Base-by-base conservation (phyloP, 2,888 invertebrate genomes). In the Oligia fasciuncula region DNA sequence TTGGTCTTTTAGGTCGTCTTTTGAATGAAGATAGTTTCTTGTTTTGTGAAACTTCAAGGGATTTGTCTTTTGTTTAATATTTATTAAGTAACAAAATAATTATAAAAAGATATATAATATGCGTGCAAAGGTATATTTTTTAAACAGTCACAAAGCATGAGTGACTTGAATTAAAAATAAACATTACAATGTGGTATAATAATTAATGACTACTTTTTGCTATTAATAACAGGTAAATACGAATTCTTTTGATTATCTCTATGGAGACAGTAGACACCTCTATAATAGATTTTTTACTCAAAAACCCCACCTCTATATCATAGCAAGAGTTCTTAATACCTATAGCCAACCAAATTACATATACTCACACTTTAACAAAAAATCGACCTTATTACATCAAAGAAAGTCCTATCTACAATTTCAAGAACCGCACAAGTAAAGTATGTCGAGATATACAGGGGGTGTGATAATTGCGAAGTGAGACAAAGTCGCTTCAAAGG, bases 401-500 rank as follows among this genome's bases (percentile, higher is more conserved):
- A 66, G 79, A 79, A 88, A 90, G 81, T 83, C 65, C 51, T 43
- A 72, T 76, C 43, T 69, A 46, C n/a, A 76, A 76, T 71, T 69
- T 69, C 63, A 62, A 88, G 84, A 67, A 74, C 73, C 40, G 90
- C 82, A 90, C 76, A 84, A 77, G 60, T 86, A 93, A 90, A 73
- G 88, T 91, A 88, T 84, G 93, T 90, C 85, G 90, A 92, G 92
- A 93, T 93, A 92, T 89, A 94, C 92, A 95, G 93, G 95, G 96
- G 96, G 96, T 95, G 96, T 96, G 91, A 95, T 96, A 96, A 96
- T 96, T 96, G 94, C 94, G 91, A 92, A 93, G 93, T 92, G 96
- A 96, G 95, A 96, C 96, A 96, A 96, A 96, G 96, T 96, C 94
- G 92, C 91, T 91, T 95, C 96, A 95, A 95, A 96, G 94, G 94